Evolutionary conservation across 2,888 invertebrate genomes (phyloP), one percentile per base, ranked within the genome.

Genomic region (Hybos culiciformis): DNA sequence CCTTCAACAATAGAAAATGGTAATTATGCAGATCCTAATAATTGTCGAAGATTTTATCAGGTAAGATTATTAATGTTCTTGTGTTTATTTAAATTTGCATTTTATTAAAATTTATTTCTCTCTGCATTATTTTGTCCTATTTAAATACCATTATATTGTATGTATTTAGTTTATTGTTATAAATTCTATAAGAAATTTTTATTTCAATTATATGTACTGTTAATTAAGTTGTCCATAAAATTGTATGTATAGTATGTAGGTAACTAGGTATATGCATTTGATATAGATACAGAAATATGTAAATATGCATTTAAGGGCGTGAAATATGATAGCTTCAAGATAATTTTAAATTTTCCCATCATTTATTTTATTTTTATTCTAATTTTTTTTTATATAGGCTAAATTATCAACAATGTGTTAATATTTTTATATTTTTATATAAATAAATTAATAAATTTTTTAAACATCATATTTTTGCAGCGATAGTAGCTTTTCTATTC

Each of bases 11-110:
- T 77, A 53, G 88, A 83, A 48, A 90, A 85, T 66, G 88, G 87
- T 46, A 88, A 88, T 63, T 90, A 80, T 60, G 90, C 90, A 17
- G 90, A 90, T 69, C 90, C 90, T 11, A 82, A 74, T 37, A 87
- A 85, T 24, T 90, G 90, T 62, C 74, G 86, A 55, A 73, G 86
- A 57, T 90, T 90, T 70, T 90, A 87, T 69, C 90, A 90, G 75
- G 88, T 87, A 69, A 66, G n/a, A 14, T 11, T 33, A 11, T 15
- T 6, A 14, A 32, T 12, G 9, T 26, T 26, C 9, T 26, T 26
- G 6, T 24, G 6, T 24, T 8, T 24, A 24, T 24, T 6, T 3
- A 26, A 12, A 26, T 26, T 26, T n/a, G n/a, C n/a, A n/a, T n/a
- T n/a, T n/a, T n/a, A n/a, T 9, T 4, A 26, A 26, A 24, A 24